Evolutionary conservation across 2,797 vertebrate species (phyloP).

Genomic region (Linurgus olivaceus): DNA sequence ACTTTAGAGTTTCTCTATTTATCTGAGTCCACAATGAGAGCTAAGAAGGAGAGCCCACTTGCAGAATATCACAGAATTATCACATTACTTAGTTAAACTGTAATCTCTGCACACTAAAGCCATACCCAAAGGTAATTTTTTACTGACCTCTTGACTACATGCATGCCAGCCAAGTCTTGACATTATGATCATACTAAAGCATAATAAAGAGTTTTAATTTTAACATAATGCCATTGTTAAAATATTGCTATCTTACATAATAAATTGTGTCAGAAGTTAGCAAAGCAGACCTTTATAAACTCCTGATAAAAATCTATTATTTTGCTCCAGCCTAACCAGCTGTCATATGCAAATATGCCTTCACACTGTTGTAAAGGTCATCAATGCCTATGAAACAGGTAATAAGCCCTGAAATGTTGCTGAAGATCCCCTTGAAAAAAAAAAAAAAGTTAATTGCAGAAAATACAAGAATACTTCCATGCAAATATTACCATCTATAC

Average conservation of each 20-base stretch:
- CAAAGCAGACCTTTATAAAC: background rate
- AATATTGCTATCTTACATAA: background rate
- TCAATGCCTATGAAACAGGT: background rate
- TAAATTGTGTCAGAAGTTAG: background rate
- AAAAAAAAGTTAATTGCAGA: background rate
- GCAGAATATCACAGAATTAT: background rate
- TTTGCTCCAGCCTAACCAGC: background rate
- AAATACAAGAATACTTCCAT: background rate
- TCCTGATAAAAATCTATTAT: background rate
- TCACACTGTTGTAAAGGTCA: background rate
- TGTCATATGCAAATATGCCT: background rate
- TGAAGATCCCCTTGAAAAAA: background rate
- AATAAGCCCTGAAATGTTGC: background rate
- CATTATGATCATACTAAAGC: background rate
- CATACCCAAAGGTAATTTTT: background rate
- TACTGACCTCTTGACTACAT: background rate
- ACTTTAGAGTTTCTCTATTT: background rate
- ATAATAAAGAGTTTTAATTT: background rate
- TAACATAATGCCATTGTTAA: background rate
- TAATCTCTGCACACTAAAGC: background rate
- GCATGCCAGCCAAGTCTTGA: background rate
- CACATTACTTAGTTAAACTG: background rate
- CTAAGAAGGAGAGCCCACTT: background rate
- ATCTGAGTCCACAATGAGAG: background rate
- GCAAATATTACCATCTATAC: background rate